Base-by-base conservation (phyloP, 2,113 vertebrate species). In the Entomyzon cyanotis region DNA sequence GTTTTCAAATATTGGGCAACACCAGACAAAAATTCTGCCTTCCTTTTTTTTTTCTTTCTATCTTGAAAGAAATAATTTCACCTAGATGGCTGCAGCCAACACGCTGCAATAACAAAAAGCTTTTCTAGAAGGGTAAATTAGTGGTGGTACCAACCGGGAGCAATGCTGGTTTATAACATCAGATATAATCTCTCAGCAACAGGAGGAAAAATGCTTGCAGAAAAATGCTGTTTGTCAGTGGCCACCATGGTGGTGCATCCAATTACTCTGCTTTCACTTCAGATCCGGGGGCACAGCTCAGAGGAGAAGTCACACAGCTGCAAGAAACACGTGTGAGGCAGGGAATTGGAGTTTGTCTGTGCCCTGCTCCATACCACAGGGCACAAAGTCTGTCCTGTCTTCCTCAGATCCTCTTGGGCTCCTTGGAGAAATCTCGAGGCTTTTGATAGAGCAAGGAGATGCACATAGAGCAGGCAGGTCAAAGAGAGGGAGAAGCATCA, bases 101-200 rank as follows among this genome's bases (percentile, higher is more conserved):
- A 44, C 1, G 4, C 73, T 92, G 77, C 83, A 97, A 60, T 75
- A 93, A 85, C 44, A 74, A 92, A 86, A 39, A 90, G 76, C 30
- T 91, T 95, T 95, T 84, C 92, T 83, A 60, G 82, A 93, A 95
- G 76, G 71, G 64, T 60, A 84, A 87, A 95, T 95, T 70, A 89
- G 87, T 47, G 49, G 60, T 93, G 78, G 71, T 76, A 75, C 89
- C 90, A 92, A 85, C 70, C n/a, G 84, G 85, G 94, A 97, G 35
- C 0, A 1, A 84, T 94, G 79, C 76, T 84, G 79, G 69, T 89
- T 95, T 94, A 68, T 90, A 91, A 90, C 83, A 93, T 70, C 94
- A 96, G 89, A 67, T 90, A 91, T 46, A 89, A 96, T 95, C 93
- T 95, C 84, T 84, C 85, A 87, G 84, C 76, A 87, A 74, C 46